phyloP scores from a whole-genome alignment of 64 coral and sea anemone genomes.

The Pocillopora verrucosa region DNA sequence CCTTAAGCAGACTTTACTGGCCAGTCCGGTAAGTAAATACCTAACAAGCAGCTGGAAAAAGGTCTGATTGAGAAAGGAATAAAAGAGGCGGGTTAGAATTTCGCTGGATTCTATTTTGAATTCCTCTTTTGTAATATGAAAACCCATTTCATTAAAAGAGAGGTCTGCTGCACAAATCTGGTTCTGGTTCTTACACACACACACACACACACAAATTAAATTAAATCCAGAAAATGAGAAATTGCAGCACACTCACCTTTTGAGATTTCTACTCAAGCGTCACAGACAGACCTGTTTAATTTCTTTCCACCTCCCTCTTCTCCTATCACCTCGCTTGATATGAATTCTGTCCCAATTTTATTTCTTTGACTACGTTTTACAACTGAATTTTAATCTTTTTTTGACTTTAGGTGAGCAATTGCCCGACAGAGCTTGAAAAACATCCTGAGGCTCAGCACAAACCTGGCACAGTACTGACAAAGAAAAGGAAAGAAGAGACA shows the following conservation, averaged over 20 bases:
- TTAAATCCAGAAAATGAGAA: too few relatives aligned
- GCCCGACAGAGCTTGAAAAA: slow-evolving; percentile 80
- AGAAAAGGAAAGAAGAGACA: slow-evolving; percentile 99
- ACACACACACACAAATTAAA: too few relatives aligned
- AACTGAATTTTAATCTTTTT: background rate
- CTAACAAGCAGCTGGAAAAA: background rate
- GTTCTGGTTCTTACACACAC: too few relatives aligned
- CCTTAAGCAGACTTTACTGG: slow-evolving; percentile 85
- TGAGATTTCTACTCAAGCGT: too few relatives aligned
- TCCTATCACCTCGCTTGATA: too few relatives aligned
- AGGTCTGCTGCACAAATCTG: too few relatives aligned
- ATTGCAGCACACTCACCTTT: too few relatives aligned
- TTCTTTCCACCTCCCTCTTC: too few relatives aligned
- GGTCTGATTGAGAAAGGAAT: background rate
- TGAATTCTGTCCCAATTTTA: background rate
- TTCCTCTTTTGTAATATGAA: too few relatives aligned
- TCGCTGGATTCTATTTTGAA: too few relatives aligned
- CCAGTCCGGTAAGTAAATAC: slow-evolving; percentile 79
- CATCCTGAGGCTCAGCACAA: slow-evolving; percentile 98
- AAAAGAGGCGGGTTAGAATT: background rate
- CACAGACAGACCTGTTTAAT: too few relatives aligned
- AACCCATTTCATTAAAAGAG: too few relatives aligned
- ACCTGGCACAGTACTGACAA: slow-evolving; percentile 92
- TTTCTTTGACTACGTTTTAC: background rate
- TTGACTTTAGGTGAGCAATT: slow-evolving; percentile 72